Base-by-base conservation (phyloP, 2,797 vertebrate species). In the Meda fulgida region DNA sequence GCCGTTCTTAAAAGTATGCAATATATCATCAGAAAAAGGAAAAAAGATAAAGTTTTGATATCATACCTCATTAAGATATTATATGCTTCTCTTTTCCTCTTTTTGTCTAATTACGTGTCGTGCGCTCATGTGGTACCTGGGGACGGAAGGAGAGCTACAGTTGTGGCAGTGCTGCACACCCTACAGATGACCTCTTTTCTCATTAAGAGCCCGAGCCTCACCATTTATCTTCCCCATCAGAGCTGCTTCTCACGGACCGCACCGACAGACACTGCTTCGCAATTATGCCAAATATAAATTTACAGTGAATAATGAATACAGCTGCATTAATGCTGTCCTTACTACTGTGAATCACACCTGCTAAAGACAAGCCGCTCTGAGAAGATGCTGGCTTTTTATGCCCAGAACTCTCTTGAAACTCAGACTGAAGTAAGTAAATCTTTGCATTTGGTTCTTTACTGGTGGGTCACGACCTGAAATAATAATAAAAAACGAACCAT, bases 301-400 rank as follows among this genome's bases (percentile, higher is more conserved):
- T 89, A 88, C 88, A 88, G 88, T 91, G 89, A 91, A 91, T 91
- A 91, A 91, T 90, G 89, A 91, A 91, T 89, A 89, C 70, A 58
- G 86, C 87, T 81, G 89, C 89, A 87, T 89, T 90, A 91, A 83
- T 38, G 69, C 84, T 83, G 86, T 88, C 87, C 88, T 90, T 89
- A 89, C 90, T 40, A 79, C 84, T 73, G 88, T 87, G 86, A 85
- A 88, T 88, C 85, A 89, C 88, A 77, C 85, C 87, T 87, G 83
- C 76, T 75, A 18, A 81, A 85, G 86, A 80, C 84, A 63, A 21
- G 69, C 53, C 1, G 23, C 53, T 26, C 58, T 36, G 29, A 77
- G 21, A 34, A 72, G 70, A 73, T 43, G 58, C 7, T 63, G n/a
- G 63, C 63, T 60, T 34, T 26, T 80, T 55, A 70, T 69, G 46